A percentile compares a stretch with the other conserved stretches of the same genome.
Evolutionary conservation across 2,888 invertebrate species (phyloP).

Genomic region (Boloria selene): DNA sequence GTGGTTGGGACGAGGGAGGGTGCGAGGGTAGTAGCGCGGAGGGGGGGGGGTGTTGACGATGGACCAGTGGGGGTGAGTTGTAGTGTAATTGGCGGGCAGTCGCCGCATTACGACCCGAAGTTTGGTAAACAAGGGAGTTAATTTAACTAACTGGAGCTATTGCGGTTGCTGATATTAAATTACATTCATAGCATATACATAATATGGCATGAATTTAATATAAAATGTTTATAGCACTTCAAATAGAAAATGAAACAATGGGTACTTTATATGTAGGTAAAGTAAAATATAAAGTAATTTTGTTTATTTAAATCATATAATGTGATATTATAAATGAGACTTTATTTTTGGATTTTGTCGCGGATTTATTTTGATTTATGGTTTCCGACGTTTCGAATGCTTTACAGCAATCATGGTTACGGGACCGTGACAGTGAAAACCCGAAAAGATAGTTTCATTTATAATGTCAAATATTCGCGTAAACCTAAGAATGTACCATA

Average conservation of each 20-base stretch:
- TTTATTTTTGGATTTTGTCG: no score
- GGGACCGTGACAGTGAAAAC: no score
- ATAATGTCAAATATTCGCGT: no score
- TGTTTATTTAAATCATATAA: no score
- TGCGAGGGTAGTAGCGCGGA: constrained; percentile 9
- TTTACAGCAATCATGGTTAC: no score
- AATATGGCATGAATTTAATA: background rate
- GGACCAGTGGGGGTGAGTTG: constrained; percentile 1
- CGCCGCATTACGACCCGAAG: constrained; percentile 26
- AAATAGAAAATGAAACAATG: background rate
- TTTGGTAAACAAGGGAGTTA: constrained; percentile 31
- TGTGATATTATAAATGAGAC: no score
- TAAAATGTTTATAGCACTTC: background rate
- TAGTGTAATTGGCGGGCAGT: constrained; percentile 24
- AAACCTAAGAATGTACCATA: no score
- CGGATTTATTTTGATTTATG: no score
- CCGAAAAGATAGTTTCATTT: no score
- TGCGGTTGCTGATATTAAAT: constrained; percentile 29
- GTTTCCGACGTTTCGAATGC: no score
- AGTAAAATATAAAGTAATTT: background rate
- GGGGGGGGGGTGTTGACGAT: constrained; percentile 1
- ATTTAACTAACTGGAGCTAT: constrained; percentile 25
- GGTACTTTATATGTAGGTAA: background rate
- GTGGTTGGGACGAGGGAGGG: constrained; percentile 3
- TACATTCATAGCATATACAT: constrained; percentile 21